A percentile compares a stretch with the other conserved stretches of the same genome.
phyloP scores from a whole-genome alignment of 2,797 vertebrate species.

The Euphonia xanthogaster region DNA sequence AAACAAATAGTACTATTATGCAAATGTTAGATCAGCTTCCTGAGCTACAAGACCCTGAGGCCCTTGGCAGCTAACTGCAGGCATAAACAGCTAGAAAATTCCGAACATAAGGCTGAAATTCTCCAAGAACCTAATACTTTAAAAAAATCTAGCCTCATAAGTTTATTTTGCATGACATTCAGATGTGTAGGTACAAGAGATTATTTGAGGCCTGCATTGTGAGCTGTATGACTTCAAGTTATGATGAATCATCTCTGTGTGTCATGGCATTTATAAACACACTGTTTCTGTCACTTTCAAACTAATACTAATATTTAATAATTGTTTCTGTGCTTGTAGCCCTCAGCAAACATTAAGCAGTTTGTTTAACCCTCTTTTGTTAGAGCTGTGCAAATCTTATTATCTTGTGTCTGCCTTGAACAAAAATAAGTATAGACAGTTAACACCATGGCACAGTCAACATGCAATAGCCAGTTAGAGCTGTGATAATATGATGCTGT shows the following conservation, averaged over 20 bases:
- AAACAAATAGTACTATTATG: background rate
- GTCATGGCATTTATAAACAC: background rate
- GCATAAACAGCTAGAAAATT: background rate
- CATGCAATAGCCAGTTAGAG: background rate
- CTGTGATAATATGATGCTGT: background rate
- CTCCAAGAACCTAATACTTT: background rate
- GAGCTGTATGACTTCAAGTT: background rate
- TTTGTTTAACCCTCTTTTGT: background rate
- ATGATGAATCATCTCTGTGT: background rate
- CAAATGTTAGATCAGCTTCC: background rate
- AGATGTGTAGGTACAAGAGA: background rate
- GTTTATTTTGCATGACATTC: background rate
- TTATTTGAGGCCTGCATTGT: background rate
- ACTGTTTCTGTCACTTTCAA: background rate
- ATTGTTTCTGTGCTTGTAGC: background rate
- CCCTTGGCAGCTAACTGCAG: background rate
- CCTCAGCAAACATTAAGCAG: background rate
- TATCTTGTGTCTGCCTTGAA: background rate
- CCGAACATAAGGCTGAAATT: background rate
- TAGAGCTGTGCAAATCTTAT: background rate
- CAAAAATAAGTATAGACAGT: background rate
- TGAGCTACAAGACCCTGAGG: background rate
- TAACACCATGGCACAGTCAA: background rate
- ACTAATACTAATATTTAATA: background rate
- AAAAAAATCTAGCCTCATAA: background rate